Evolutionary conservation across 2,888 invertebrate genomes (phyloP).

Genomic region (Drosophila nr. fundita): DNA sequence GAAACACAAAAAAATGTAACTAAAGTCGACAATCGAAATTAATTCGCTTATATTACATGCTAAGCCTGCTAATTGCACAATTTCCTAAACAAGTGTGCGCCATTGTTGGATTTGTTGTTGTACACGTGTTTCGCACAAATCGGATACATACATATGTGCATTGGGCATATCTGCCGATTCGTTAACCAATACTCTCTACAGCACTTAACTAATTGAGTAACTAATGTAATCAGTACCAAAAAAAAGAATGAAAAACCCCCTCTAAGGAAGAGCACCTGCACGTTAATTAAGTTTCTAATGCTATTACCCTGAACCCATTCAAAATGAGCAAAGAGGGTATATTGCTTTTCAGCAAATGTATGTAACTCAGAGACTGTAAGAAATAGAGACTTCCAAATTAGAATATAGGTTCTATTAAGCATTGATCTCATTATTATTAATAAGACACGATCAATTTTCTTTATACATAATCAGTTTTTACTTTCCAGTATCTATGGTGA

Average conservation of each 20-base stretch:
- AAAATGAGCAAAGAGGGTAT: background rate
- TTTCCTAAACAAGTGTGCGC: constrained; percentile 20
- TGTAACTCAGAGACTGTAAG: background rate
- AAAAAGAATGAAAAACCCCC: constrained; percentile 46
- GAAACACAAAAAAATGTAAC: constrained; percentile 6
- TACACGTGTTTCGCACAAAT: constrained; percentile 35
- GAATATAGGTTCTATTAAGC: background rate
- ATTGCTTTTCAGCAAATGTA: background rate
- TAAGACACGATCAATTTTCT: too few relatives aligned
- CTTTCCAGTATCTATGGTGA: background rate
- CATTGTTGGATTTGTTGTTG: background rate
- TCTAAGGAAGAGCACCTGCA: constrained; percentile 16
- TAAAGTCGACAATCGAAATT: constrained; percentile 39
- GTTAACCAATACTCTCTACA: constrained; percentile 5
- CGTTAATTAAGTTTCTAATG: constrained; percentile 16
- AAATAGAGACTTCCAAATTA: background rate
- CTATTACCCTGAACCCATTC: background rate
- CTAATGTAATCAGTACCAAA: constrained; percentile 7
- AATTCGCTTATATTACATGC: constrained; percentile 27
- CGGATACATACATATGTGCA: constrained; percentile 21
- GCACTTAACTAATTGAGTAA: constrained; percentile 10
- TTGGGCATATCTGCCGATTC: constrained; percentile 7
- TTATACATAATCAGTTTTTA: background rate
- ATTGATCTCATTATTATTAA: background rate
- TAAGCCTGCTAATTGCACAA: constrained; percentile 38